Conservation (phyloP, 2,113 vertebrate species). For the Pseudopipra pipra region DNA sequence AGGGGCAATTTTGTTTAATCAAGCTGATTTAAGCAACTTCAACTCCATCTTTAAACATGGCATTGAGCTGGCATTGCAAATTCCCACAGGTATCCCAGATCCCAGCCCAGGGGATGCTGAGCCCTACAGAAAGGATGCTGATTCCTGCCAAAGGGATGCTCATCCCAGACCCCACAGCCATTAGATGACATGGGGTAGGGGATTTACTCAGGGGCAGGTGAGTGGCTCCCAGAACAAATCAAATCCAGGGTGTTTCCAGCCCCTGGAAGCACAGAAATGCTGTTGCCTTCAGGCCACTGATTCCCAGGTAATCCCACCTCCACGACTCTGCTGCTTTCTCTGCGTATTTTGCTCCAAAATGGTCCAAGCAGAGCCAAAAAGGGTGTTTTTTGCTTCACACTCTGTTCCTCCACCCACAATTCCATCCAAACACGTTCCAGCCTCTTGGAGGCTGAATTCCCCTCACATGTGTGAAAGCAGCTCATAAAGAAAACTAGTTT, state of each 20-base stretch:
- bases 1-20: not conserved
- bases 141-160: not conserved
- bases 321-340: not conserved
- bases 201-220: rapidly evolving
- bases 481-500: conserved; percentile 18
- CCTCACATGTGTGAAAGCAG: not conserved
- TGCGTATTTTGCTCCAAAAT: not conserved
- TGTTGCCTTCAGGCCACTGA: not conserved
- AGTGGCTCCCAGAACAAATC: not conserved
- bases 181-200: rapidly evolving
- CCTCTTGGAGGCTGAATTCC: not conserved
- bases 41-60: not conserved
- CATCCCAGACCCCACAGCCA: not conserved
- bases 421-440: not conserved
- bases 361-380: not conserved
- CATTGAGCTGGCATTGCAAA: not conserved
- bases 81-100: rapidly evolving
- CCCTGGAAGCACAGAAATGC: not conserved
- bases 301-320: not conserved
- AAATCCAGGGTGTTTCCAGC: not conserved
- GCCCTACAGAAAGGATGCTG: not conserved
- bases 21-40: not conserved
- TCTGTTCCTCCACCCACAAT: not conserved
- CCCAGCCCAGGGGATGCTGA: not conserved
- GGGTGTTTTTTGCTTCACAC: not conserved